A percentile compares a stretch with the other conserved stretches of the same genome.
These are phyloP conservation scores for Theonella swinhoei DNA, from an alignment of 37 sponge, comb jelly and placozoan species.

Conservation along the genomic window DNA sequence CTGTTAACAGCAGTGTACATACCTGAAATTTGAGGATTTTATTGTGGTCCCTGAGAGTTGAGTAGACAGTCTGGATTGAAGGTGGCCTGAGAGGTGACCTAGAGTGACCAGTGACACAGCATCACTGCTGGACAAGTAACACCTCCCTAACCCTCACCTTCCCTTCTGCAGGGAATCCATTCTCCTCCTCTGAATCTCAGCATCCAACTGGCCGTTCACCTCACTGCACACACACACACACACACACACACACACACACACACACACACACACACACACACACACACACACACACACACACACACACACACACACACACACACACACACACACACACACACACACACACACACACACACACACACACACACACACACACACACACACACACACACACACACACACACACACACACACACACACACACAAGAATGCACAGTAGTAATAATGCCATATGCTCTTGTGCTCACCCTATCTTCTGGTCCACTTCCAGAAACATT, in stretches of 20 bases:
- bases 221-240: conserved; percentile 32
- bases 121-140: background rate
- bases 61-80: conserved; percentile 65
- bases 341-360: conserved; percentile 37
- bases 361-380: conserved; percentile 47
- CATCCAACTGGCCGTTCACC: conserved; percentile 51
- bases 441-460: no score
- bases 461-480: background rate
- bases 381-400: conserved; percentile 46
- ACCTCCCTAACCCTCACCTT: conserved; percentile 7
- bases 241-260: conserved; percentile 19
- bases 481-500: conserved; percentile 12
- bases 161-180: conserved; percentile 12
- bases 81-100: conserved; percentile 42
- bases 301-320: conserved; percentile 35
- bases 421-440: background rate
- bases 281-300: conserved; percentile 39
- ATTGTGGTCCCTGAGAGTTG: conserved; percentile 41
- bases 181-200: conserved; percentile 46
- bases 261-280: conserved; percentile 39
- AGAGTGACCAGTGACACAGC: background rate
- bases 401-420: conserved; percentile 44
- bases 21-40: conserved; percentile 52
- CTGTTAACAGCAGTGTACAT: no score
- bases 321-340: conserved; percentile 27